These are phyloP conservation scores for Erinaceus europaeus DNA, from an alignment of 2,113 vertebrate species.

Conservation along the genomic window DNA sequence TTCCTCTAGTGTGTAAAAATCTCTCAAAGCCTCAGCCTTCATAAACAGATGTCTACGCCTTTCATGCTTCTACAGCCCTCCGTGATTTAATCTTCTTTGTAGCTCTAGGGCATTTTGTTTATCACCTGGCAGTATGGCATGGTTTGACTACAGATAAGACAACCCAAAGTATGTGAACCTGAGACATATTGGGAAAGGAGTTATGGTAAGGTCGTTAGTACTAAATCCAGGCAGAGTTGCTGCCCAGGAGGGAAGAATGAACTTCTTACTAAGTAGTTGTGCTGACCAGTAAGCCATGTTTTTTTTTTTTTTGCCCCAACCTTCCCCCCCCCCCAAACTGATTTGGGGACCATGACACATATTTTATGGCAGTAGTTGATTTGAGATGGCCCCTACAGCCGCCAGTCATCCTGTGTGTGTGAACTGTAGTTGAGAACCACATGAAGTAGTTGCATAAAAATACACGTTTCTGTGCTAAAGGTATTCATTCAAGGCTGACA, in stretches of 20 bases:
- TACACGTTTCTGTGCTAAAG: background rate
- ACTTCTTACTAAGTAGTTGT: background rate
- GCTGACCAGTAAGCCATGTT: rapidly evolving
- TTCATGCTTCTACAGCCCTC: background rate
- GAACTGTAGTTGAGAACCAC: background rate
- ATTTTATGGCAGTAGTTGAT: background rate
- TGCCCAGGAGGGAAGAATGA: background rate
- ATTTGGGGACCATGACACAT: no score
- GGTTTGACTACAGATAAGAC: background rate
- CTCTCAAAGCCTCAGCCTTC: background rate
- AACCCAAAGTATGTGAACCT: background rate
- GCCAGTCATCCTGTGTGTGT: background rate
- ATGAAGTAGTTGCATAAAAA: background rate
- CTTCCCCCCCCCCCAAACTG: background rate
- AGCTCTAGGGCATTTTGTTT: background rate
- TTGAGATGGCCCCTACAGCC: background rate
- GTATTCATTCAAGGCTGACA: background rate
- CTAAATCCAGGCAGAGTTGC: background rate
- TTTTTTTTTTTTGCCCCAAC: background rate
- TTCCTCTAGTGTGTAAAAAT: background rate
- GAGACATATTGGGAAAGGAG: background rate
- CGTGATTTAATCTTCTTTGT: background rate
- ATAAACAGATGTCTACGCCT: background rate
- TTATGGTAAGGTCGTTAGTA: background rate
- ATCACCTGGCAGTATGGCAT: background rate